These are phyloP conservation scores for Gymnothorax javanicus DNA, from an alignment of 2,797 vertebrate species.

Conservation along the genomic window DNA sequence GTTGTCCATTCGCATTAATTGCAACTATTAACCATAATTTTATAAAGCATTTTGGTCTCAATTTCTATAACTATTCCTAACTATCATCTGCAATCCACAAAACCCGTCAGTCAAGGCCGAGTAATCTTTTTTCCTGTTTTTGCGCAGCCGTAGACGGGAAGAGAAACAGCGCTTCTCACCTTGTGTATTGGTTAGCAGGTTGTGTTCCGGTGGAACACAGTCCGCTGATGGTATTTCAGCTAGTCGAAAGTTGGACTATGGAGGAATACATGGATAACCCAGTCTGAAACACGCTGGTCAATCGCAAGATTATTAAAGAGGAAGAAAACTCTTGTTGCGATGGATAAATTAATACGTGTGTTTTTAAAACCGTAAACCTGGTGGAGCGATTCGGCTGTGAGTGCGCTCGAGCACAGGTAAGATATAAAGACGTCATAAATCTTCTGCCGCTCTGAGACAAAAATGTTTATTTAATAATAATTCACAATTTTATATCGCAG, in stretches of 20 bases:
- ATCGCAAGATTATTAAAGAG: neutral
- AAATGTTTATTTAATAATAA: neutral
- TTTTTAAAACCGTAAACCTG: neutral
- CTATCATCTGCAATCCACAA: neutral
- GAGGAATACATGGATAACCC: neutral
- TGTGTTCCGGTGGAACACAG: neutral
- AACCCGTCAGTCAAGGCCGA: neutral
- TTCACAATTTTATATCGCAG: neutral
- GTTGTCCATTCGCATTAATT: too few species aligned
- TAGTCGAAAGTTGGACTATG: neutral
- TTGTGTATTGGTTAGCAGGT: neutral
- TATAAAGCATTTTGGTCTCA: too few species aligned
- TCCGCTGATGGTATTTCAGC: neutral
- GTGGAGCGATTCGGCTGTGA: neutral
- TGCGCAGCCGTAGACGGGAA: constrained; percentile 27
- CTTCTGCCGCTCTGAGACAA: neutral
- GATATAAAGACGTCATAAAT: neutral
- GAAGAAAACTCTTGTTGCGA: neutral
- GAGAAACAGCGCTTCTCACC: neutral
- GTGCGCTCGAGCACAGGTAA: constrained; percentile 3
- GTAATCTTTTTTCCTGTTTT: neutral
- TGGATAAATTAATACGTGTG: neutral
- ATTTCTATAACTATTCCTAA: neutral
- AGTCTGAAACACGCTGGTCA: neutral
- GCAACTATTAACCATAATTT: too few species aligned